phyloP scores from a whole-genome alignment of 2,888 invertebrate genomes.

The Falcaria lacertinaria region DNA sequence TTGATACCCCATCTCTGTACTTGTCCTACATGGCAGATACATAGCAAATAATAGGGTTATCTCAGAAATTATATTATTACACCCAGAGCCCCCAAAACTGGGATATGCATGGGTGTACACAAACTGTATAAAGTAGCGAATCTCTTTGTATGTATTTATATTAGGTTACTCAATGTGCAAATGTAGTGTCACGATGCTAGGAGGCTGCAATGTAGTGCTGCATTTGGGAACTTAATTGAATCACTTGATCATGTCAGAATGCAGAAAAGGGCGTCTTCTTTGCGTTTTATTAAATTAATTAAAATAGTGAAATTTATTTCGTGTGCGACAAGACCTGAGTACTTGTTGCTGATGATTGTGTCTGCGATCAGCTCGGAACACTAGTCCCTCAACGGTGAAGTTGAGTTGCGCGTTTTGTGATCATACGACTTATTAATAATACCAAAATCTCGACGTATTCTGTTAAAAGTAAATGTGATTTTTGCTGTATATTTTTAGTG shows the following conservation, averaged over 20 bases:
- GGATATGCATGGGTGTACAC: background rate
- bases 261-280: background rate
- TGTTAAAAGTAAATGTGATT: background rate
- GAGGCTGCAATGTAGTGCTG: too few species aligned
- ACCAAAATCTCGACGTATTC: background rate
- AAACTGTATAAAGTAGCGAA: background rate
- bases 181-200: too few species aligned
- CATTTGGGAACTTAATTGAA: too few species aligned
- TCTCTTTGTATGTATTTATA: background rate
- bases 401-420: background rate
- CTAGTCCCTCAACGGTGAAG: constrained; percentile 3
- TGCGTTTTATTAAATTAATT: background rate
- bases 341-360: constrained; percentile 20
- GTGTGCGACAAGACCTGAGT: constrained; percentile 23
- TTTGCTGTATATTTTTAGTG: background rate
- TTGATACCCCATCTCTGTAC: background rate
- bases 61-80: too few species aligned
- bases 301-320: constrained; percentile 15
- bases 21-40: too few species aligned
- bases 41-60: too few species aligned
- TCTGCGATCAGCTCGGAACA: constrained; percentile 9
- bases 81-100: background rate
- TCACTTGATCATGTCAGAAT: background rate
- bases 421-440: background rate
- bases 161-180: background rate